phyloP scores from a whole-genome alignment of 2,113 vertebrate genomes.

The Helogale parvula region DNA sequence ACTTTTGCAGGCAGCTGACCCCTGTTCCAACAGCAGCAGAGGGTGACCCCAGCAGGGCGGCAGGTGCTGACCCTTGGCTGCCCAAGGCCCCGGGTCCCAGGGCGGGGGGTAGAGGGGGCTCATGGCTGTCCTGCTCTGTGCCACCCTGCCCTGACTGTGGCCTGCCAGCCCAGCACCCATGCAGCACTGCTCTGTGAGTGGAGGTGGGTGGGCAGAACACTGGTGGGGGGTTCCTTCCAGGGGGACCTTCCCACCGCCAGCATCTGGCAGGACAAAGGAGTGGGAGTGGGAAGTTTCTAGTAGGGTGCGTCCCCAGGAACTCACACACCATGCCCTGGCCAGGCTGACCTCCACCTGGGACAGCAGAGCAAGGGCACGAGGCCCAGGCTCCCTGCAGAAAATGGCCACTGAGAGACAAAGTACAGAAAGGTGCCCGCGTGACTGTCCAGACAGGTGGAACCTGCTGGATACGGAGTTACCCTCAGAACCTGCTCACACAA shows the following conservation, averaged over 20 bases:
- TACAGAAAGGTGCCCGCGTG: fast-evolving
- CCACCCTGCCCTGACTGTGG: too few species aligned
- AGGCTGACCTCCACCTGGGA: background rate
- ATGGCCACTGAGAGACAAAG: background rate
- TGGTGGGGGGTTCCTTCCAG: background rate
- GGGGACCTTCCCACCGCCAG: background rate
- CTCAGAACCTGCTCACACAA: fast-evolving
- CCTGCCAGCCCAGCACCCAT: too few species aligned
- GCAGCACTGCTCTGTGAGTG: background rate
- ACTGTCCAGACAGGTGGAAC: background rate
- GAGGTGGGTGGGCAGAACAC: background rate
- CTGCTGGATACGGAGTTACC: background rate
- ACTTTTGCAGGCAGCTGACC: background rate
- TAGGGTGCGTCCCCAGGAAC: background rate
- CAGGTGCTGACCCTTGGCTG: background rate
- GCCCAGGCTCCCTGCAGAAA: background rate
- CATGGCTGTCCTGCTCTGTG: background rate
- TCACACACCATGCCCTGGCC: background rate
- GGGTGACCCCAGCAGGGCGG: too few species aligned
- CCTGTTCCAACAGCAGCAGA: background rate
- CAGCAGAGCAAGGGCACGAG: background rate
- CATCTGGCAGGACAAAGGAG: background rate
- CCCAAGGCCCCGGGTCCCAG: background rate
- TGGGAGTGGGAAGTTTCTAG: background rate
- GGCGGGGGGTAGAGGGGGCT: background rate